phyloP scores from a whole-genome alignment of 2,888 invertebrate species.

The Ditylenchus weischeri region DNA sequence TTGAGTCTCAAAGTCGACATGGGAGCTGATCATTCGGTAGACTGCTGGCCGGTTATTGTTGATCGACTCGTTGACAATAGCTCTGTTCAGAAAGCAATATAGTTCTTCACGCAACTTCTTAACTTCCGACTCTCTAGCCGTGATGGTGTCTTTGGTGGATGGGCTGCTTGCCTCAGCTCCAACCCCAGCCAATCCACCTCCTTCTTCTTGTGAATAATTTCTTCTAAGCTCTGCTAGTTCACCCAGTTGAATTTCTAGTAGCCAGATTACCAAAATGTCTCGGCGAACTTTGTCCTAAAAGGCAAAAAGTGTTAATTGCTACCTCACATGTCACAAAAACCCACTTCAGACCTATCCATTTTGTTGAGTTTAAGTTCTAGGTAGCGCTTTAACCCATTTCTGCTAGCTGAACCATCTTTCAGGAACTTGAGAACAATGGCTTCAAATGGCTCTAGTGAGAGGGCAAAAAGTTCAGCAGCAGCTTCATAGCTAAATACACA shows the following conservation, averaged over 20 bases:
- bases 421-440: constrained; percentile 87
- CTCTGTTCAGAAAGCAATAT: constrained; percentile 29
- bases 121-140: constrained; percentile 15
- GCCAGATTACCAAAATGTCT: constrained; percentile 89
- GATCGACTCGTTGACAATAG: constrained; percentile 69
- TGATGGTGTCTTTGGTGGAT: background rate
- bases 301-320: background rate
- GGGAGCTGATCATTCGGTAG: constrained; percentile 85
- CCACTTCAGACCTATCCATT: constrained; percentile 58
- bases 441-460: constrained; percentile 87
- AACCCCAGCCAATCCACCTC: constrained; percentile 1
- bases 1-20: constrained; percentile 86
- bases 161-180: background rate
- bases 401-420: constrained; percentile 67
- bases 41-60: constrained; percentile 77
- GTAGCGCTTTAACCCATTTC: constrained; percentile 81
- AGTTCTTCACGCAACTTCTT: constrained; percentile 30
- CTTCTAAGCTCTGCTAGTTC: constrained; percentile 74
- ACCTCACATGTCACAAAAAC: background rate
- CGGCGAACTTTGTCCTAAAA: constrained; percentile 76
- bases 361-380: constrained; percentile 76
- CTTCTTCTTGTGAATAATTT: constrained; percentile 1
- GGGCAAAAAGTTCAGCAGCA: constrained; percentile 78
- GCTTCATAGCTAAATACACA: constrained; percentile 42
- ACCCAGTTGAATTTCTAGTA: constrained; percentile 84